Conservation (phyloP, 2,888 invertebrate genomes). For the Lottia scabra region DNA sequence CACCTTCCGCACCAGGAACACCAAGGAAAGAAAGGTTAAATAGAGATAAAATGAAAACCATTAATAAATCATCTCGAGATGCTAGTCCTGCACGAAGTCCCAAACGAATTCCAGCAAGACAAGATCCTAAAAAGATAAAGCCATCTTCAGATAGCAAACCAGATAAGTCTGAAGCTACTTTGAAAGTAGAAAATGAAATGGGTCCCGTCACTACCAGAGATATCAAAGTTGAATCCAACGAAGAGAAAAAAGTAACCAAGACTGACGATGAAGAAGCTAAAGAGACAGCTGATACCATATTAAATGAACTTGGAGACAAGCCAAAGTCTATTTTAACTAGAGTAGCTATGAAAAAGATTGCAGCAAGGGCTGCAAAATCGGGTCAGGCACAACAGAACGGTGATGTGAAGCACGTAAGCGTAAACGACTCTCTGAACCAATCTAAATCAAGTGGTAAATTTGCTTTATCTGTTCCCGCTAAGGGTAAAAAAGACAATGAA, state of each 20-base stretch:
- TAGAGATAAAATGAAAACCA: not conserved
- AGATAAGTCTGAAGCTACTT: not conserved
- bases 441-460: conserved; percentile 29
- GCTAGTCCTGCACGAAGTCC: not conserved
- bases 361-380: not conserved
- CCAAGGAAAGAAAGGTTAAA: not conserved
- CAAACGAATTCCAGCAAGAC: not conserved
- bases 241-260: not conserved
- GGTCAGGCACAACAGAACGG: not conserved
- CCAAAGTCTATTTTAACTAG: conserved; percentile 16
- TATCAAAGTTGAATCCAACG: not conserved
- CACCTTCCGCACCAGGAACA: not conserved
- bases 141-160: not conserved
- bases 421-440: conserved; percentile 8
- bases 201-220: conserved; percentile 1
- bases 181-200: conserved; percentile 5
- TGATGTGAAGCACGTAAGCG: conserved; percentile 8
- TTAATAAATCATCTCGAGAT: not conserved
- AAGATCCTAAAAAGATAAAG: no score
- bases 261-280: conserved; percentile 2
- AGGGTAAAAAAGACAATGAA: conserved; percentile 2
- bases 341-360: conserved; percentile 15
- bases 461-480: conserved; percentile 28
- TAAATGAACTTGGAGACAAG: conserved; percentile 1
- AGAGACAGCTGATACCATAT: not conserved